Evolutionary conservation across 2,113 vertebrate genomes (phyloP), one percentile per base, ranked within the genome.

Genomic region (Prolemur simus): DNA sequence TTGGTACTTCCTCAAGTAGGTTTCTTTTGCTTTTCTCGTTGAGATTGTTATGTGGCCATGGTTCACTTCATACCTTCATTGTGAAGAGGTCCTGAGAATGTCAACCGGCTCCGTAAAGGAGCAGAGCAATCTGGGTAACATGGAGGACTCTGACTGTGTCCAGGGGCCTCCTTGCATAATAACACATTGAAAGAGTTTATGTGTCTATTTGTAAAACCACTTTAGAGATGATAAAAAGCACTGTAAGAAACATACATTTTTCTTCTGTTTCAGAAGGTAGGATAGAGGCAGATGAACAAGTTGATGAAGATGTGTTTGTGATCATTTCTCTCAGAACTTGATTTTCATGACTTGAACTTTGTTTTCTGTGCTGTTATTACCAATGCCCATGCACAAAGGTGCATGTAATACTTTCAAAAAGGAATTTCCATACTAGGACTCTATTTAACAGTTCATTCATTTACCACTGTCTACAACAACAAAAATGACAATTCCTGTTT

Each of bases 11-110:
- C 52, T 49, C 2, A 84, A 52, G 27, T 54, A 39, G 39, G 23
- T 89, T 81, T 89, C 42, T 91, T 96, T 82, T 49, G 27, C 56
- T 80, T 76, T 94, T 73, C 68, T 83, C 91, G 37, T 77, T 89
- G n/a, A 58, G 34, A 47, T 68, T 80, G 13, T 69, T 88, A 56
- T 54, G 27, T 93, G 20, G 39, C 27, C 0, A 0, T 76, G 47
- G 39, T 96, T 97, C 18, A 60, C 13, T 95, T 93, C 25, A 69
- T 82, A 54, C 21, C 84, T 78, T 52, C 15, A 52, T 18, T 85
- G 8, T 52, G 47, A 82, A 73, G 64, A 86, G 37, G 18, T n/a
- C 37, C 60, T 58, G 32, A 91, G 47, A 39, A 25, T 47, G 42
- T 37, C 29, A 9, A 15, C 20, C 66, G 1, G 5, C 11, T 56